These are phyloP conservation scores for Protophormia terraenovae DNA, from an alignment of 2,888 invertebrate species.

Conservation along the genomic window DNA sequence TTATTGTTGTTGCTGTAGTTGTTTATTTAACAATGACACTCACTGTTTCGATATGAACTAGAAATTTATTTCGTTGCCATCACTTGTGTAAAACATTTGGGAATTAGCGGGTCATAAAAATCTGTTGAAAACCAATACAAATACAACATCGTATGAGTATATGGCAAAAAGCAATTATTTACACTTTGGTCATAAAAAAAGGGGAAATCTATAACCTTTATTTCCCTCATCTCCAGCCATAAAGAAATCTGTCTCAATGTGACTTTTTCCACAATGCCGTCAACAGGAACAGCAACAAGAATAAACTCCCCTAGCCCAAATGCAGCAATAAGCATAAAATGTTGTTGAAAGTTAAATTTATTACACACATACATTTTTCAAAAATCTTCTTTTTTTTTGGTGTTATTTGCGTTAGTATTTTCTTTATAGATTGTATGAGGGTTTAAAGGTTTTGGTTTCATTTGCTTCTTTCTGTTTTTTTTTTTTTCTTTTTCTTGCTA, in stretches of 20 bases:
- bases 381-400: neutral
- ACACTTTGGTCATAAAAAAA: conserved; percentile 32
- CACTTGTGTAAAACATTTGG: neutral
- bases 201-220: neutral
- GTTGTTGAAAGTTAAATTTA: conserved; percentile 44
- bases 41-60: neutral
- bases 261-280: neutral
- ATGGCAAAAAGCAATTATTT: conserved; percentile 45
- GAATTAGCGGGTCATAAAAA: conserved; percentile 41
- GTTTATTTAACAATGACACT: conserved; percentile 1
- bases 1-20: neutral
- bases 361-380: conserved; percentile 12
- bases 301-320: no score
- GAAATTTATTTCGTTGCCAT: neutral
- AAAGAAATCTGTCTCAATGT: neutral
- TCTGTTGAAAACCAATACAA: conserved; percentile 35
- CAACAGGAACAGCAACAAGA: neutral
- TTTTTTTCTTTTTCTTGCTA: no score
- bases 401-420: neutral
- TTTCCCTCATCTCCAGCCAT: neutral
- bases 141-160: neutral
- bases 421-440: neutral
- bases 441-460: neutral
- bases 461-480: neutral
- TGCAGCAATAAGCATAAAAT: conserved; percentile 1